phyloP scores from a whole-genome alignment of 2,888 invertebrate species.

The Chirona hameri region DNA sequence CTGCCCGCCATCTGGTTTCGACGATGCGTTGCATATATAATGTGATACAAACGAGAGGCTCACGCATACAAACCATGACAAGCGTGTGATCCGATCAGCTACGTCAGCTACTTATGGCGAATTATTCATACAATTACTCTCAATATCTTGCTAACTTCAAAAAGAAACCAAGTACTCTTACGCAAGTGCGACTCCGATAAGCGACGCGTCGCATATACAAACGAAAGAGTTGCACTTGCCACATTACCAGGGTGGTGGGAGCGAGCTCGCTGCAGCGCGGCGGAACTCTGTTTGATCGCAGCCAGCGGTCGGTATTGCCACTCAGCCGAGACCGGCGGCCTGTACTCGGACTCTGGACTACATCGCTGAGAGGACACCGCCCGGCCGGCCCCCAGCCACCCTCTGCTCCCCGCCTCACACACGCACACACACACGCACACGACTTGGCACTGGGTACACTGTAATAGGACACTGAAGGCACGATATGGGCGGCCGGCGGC shows the following conservation, averaged over 20 bases:
- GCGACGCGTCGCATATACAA: too few species aligned
- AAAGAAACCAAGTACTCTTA: too few species aligned
- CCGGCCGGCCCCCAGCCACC: neutral
- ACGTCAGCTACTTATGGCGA: neutral
- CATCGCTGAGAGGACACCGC: neutral
- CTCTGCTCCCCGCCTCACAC: neutral
- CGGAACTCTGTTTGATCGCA: too few species aligned
- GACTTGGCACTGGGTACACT: neutral
- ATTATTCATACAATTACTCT: neutral
- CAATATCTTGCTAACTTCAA: too few species aligned
- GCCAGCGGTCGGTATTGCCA: too few species aligned
- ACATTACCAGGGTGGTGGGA: neutral
- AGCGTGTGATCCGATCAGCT: neutral
- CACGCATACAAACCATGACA: neutral
- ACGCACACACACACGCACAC: neutral
- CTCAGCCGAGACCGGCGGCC: too few species aligned
- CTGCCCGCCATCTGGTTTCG: neutral
- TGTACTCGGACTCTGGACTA: too few species aligned
- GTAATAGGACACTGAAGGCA: neutral
- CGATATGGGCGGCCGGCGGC: neutral
- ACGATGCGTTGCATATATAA: neutral
- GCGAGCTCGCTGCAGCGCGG: too few species aligned
- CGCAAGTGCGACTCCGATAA: too few species aligned
- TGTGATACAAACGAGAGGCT: neutral
- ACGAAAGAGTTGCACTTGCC: too few species aligned